Evolutionary conservation across 2,113 vertebrate species (phyloP).

Genomic region (cat (Felis catus)): F.catus_Fca126_mat1.0 CM031416.1:7177501-7178000

Average conservation of each 20-base stretch:
- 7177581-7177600: neutral
- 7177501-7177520: neutral
- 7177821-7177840: neutral
- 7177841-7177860: neutral
- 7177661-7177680: neutral
- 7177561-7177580: neutral
- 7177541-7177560: neutral
- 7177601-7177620: neutral
- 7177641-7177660: constrained; percentile 11
- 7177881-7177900: neutral
- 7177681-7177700: neutral
- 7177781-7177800: neutral
- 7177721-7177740: neutral
- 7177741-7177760: neutral
- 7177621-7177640: neutral
- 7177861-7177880: neutral
- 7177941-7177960: neutral
- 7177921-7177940: neutral
- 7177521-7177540: neutral
- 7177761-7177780: neutral
- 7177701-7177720: neutral
- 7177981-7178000: neutral
- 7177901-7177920: neutral
- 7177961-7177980: neutral
- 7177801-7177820: neutral